Evolutionary conservation across 2,888 invertebrate genomes (phyloP), one percentile per base, ranked within the genome.

Genomic region (Vannuccia rotundouncinata): DNA sequence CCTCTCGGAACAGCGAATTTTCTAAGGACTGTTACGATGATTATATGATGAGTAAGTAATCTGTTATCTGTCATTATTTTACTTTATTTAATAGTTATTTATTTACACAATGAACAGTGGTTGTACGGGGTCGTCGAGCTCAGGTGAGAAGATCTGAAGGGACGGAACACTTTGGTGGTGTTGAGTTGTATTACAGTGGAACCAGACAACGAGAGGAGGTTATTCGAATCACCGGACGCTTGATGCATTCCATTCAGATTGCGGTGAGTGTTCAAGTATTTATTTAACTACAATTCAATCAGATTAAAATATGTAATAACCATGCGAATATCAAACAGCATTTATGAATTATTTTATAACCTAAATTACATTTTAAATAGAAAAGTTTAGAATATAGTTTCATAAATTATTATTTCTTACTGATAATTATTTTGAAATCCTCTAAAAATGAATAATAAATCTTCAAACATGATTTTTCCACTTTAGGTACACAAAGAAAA

Each of bases 161-260:
- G 25, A 66, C 66, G 2, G 78, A 78, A 66, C 78, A 59, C 27
- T 78, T 30, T 28, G 66, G 27, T 28, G 78, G 78, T 5, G 78
- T n/a, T 60, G 31, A 31, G 25, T 66, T 78, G 5, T 74, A 78
- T 17, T 78, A 78, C 28, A 78, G 78, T 28, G 78, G 78, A 2
- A 78, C 60, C 13, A 13, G 29, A 29, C 1, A 78, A 10, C 5
- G 13, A 27, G 28, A 74, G 22, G 78, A 78, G 29, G 25, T 78
- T 1, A 73, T 78, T 27, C 27, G 60, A 5, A 78, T 78, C 25
- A 78, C 78, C 5, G 78, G 78, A 13, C 73, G 78, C 2, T 10
- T 78, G 27, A 17, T 22, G 25, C 66, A 66, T 27, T 22, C 66
- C 66, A 22, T 66, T 22, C 13, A 66, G 25, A 22, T 66, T 66